phyloP scores from a whole-genome alignment of 2,888 invertebrate species.

The Coenonympha arcania region DNA sequence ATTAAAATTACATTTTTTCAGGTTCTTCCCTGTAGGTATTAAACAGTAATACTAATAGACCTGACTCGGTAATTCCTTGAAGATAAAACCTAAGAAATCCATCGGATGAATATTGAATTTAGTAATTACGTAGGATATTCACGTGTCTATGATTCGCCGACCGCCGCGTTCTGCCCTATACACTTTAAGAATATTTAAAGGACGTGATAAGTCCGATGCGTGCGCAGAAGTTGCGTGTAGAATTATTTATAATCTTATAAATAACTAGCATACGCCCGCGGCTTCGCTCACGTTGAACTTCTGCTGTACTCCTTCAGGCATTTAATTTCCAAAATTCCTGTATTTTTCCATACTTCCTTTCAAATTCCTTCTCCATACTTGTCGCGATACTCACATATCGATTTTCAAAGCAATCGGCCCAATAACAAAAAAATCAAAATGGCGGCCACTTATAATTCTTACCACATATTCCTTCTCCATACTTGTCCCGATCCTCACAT shows the following conservation, averaged over 20 bases:
- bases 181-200: constrained; percentile 49
- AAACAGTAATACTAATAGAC: not conserved
- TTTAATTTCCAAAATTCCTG: too few species aligned
- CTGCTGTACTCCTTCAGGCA: too few species aligned
- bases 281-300: too few species aligned
- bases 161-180: constrained; percentile 39
- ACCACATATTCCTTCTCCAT: too few species aligned
- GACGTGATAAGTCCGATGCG: constrained; percentile 31
- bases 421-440: too few species aligned
- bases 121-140: constrained; percentile 41
- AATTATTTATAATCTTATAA: constrained; percentile 35
- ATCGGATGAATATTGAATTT: constrained; percentile 45
- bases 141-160: constrained; percentile 44
- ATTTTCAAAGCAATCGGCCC: too few species aligned
- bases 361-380: too few species aligned
- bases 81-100: constrained; percentile 33
- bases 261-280: too few species aligned
- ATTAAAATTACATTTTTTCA: not conserved
- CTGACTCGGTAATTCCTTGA: constrained; percentile 12
- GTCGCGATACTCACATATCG: too few species aligned
- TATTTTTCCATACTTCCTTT: too few species aligned
- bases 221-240: constrained; percentile 30
- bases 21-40: not conserved
- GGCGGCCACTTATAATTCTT: too few species aligned
- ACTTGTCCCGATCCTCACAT: too few species aligned